phyloP scores from a whole-genome alignment of 2,888 invertebrate species.

The Hirtodrosophila alboralis region DNA sequence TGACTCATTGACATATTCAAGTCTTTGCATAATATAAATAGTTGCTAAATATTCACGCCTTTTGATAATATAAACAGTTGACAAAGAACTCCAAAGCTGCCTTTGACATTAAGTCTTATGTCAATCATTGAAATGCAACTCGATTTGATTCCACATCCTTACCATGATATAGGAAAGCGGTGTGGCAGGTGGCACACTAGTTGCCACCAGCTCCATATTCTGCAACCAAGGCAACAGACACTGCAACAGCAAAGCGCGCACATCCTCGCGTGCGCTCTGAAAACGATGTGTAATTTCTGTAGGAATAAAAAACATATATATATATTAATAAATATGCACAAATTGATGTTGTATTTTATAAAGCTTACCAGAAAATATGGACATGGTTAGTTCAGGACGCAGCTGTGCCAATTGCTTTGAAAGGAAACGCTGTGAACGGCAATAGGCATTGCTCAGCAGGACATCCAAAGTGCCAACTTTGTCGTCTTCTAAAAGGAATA shows the following conservation, averaged over 20 bases:
- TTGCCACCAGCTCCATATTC: constrained; percentile 99
- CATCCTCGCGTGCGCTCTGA: constrained; percentile 97
- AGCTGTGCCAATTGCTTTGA: constrained; percentile 96
- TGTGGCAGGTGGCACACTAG: constrained; percentile 96
- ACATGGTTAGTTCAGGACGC: constrained; percentile 99
- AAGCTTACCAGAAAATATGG: constrained; percentile 97
- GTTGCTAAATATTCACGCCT: no score
- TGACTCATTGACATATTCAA: no score
- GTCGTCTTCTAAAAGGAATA: constrained; percentile 81
- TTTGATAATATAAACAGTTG: no score
- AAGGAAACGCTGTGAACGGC: constrained; percentile 95
- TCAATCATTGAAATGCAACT: no score
- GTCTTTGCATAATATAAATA: no score
- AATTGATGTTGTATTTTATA: neutral
- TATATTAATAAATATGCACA: no score
- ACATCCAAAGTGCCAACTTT: constrained; percentile 91
- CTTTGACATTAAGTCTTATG: no score
- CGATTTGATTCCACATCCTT: no score
- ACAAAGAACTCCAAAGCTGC: no score
- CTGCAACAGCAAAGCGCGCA: constrained; percentile 94
- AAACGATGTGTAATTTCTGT: constrained; percentile 98
- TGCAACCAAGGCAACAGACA: constrained; percentile 98
- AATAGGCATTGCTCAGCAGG: constrained; percentile 93
- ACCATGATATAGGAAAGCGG: constrained; percentile 94
- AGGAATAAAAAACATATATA: no score